Base-by-base conservation (phyloP, 2,113 vertebrate species). In the Canis aureus region DNA sequence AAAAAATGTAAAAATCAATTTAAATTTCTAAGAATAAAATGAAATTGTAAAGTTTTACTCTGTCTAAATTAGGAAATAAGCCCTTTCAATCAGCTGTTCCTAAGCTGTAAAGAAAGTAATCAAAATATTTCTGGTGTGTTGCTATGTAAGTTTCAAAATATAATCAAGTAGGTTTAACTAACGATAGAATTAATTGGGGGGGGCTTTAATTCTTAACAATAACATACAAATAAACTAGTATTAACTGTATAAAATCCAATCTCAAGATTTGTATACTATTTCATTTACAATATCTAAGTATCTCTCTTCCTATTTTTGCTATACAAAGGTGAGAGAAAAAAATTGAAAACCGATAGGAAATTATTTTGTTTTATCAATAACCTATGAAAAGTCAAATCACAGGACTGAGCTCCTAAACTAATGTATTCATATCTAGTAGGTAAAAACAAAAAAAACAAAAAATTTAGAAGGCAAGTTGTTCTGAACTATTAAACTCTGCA, bases 21-120 rank as follows among this genome's bases (percentile, higher is more conserved):
- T 97, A 76, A 97, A 97, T 89, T 95, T 96, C 57, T 76, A 73
- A 53, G 64, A 89, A 94, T 91, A 91, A 85, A 94, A 73, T 89
- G 29, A 80, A 85, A 91, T 89, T 95, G 67, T 10, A 67, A 79
- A 78, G 20, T 89, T 95, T 88, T 66, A 96, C 60, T 94, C 35
- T 69, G 67, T 35, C 43, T 91, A 91, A 91, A 91, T 96, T 85
- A 94, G 60, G n/a, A 95, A 91, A 97, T 17, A 94, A 90, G 49
- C 3, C 38, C 38, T 92, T 95, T 73, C 38, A 91, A 57, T 62
- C 84, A 93, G 23, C 11, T 69, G 49, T 62, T 91, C 60, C 57
- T 82, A 89, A 82, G 19, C 79, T 95, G 13, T 85, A 91, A 69
- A 66, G 59, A 16, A 83, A 51, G 23, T 82, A 85, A 96, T 96